phyloP scores from a whole-genome alignment of 2,113 vertebrate genomes.

The Microtus ochrogaster region DNA sequence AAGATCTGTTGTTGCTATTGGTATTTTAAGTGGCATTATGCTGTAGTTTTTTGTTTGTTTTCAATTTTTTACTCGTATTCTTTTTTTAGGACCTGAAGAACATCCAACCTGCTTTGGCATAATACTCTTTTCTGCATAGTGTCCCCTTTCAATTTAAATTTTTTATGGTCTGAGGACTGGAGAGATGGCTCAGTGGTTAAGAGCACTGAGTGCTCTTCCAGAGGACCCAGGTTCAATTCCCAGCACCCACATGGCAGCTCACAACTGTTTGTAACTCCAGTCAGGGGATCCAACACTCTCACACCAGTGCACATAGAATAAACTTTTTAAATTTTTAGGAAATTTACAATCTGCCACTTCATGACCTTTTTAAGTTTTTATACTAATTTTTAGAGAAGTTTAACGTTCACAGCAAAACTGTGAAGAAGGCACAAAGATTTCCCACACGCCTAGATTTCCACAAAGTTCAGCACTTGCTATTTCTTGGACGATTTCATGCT shows the following conservation, averaged over 20 bases:
- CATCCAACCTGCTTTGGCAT: background rate
- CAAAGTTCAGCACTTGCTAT: background rate
- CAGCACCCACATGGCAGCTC: too few species aligned
- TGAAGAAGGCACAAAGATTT: background rate
- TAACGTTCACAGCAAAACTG: background rate
- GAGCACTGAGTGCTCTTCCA: too few species aligned
- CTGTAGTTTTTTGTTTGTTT: slow-evolving; percentile 18
- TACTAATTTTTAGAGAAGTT: background rate
- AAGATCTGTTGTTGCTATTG: background rate
- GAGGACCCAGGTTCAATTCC: too few species aligned
- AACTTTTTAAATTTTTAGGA: too few species aligned
- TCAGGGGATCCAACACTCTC: too few species aligned
- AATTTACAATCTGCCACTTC: background rate
- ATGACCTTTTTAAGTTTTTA: background rate
- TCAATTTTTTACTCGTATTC: background rate
- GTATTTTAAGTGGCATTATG: background rate
- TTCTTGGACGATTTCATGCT: too few species aligned
- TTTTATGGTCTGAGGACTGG: too few species aligned
- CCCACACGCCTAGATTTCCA: too few species aligned
- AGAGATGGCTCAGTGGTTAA: too few species aligned
- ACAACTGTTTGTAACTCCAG: too few species aligned
- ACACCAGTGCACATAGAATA: too few species aligned
- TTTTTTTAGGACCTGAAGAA: background rate
- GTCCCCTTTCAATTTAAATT: background rate
- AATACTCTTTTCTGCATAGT: background rate